Conservation (phyloP, 2,797 vertebrate genomes). For the Sebastiscus tertius region DNA sequence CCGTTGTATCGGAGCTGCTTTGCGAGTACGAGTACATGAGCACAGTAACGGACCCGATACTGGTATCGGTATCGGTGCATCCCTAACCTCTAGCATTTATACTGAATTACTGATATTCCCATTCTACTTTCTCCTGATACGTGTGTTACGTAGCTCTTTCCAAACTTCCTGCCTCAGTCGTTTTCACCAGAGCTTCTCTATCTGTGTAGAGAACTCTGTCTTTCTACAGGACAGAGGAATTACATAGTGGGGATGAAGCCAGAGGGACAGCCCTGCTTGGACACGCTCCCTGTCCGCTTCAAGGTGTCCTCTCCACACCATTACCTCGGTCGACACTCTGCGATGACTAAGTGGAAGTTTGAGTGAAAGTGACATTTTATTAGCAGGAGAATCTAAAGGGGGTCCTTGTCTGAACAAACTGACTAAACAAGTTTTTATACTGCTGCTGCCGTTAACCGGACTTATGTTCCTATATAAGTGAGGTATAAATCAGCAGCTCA, state of each 20-base stretch:
- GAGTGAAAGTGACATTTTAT: constrained; percentile 68
- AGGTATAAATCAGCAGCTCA: constrained; percentile 25
- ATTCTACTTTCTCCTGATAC: neutral
- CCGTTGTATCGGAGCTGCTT: too few species aligned
- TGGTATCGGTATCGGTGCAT: too few species aligned
- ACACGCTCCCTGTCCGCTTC: constrained; percentile 49
- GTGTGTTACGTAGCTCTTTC: neutral
- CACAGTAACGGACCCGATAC: too few species aligned
- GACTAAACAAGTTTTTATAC: constrained; percentile 35
- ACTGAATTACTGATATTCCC: neutral
- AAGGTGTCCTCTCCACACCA: constrained; percentile 76
- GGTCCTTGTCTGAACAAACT: constrained; percentile 49
- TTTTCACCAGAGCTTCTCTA: neutral
- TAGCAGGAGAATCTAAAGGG: constrained; percentile 42
- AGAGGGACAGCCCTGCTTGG: constrained; percentile 35
- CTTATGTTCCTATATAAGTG: constrained; percentile 16
- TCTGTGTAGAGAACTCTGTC: neutral
- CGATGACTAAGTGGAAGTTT: constrained; percentile 56
- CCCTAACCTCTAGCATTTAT: neutral
- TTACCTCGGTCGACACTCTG: constrained; percentile 57
- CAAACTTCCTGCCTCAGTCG: neutral
- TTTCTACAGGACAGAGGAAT: constrained; percentile 7
- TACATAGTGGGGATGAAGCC: constrained; percentile 8
- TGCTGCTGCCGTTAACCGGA: neutral
- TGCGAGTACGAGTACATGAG: too few species aligned